Base-by-base conservation (phyloP, 2,797 vertebrate species). In the Oryzias dopingdopingensis region DNA sequence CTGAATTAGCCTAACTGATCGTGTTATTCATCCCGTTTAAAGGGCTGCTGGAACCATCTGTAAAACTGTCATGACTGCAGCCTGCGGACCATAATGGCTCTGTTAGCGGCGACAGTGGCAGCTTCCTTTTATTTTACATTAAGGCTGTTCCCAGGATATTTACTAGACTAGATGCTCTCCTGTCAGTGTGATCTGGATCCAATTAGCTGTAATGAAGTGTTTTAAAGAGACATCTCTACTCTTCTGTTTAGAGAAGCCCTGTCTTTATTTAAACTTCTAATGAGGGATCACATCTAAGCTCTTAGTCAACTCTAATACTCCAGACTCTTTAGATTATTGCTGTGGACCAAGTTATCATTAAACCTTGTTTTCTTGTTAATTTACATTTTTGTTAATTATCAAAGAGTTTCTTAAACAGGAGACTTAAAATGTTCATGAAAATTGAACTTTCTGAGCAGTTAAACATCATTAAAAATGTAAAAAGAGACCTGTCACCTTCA, bases 221-320 rank as follows among this genome's bases (percentile, higher is more conserved):
- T 65, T 65, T 72, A 55, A 45, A 50, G 75, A 79, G 78, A 81
- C 74, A 76, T 77, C 45, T 6, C 61, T 62, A 64, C 49, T 69
- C 59, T 63, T 37, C 10, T 37, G 10, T 37, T 37, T 37, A 37
- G 32, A 37, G 32, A 37, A 37, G 32, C 32, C 32, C 10, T 76
- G 81, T 82, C 76, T 67, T 84, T 87, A 86, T 90, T 90, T 91
- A 85, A 86, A 80, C 81, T 78, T 80, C 72, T 86, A 89, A 91
- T 83, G 86, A 87, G 84, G 77, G 74, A 83, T 87, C 82, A 76
- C 76, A 77, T 65, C 72, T 72, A 60, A 66, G 65, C 74, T 70
- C 64, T 58, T 12, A 37, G 10, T 37, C 32, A 37, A 37, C 32
- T 37, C 32, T 37, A 37, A 37, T 12, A 13, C 8, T 37, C 32